These are phyloP conservation scores for Heteropelma amictum DNA, from an alignment of 2,888 invertebrate genomes.

Conservation along the genomic window DNA sequence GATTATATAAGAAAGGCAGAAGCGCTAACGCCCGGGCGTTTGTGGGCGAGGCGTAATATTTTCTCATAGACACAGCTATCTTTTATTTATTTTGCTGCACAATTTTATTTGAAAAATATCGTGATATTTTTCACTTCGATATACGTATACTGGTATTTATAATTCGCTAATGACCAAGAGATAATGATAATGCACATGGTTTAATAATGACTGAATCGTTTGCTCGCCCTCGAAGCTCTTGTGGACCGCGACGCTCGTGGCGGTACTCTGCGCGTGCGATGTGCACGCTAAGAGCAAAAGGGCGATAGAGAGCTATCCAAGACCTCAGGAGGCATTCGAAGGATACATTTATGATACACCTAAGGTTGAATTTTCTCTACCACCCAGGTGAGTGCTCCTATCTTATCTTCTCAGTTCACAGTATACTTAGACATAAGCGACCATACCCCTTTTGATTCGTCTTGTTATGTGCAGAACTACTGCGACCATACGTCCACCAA, in stretches of 20 bases:
- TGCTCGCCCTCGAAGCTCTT: constrained; percentile 71
- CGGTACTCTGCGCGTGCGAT: constrained; percentile 70
- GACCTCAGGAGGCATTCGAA: constrained; percentile 64
- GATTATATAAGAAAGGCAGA: constrained; percentile 55
- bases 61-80: constrained; percentile 70
- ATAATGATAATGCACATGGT: constrained; percentile 11
- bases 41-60: constrained; percentile 72
- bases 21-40: constrained; percentile 55
- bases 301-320: constrained; percentile 69
- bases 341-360: constrained; percentile 71
- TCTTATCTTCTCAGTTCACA: no score
- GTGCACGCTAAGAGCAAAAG: constrained; percentile 69
- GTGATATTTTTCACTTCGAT: no score
- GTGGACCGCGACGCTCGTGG: constrained; percentile 72
- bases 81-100: no score
- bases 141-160: no score
- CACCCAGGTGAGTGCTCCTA: constrained; percentile 62
- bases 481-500: constrained; percentile 33
- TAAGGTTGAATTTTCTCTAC: constrained; percentile 67
- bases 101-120: no score
- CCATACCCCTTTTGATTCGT: no score
- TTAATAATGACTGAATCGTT: constrained; percentile 6
- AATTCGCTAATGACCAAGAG: background rate
- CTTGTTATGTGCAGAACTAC: constrained; percentile 1
- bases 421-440: no score